Evolutionary conservation across 2,113 vertebrate genomes (phyloP), one percentile per base, ranked within the genome.

Genomic region (Ceratotherium simum): DNA sequence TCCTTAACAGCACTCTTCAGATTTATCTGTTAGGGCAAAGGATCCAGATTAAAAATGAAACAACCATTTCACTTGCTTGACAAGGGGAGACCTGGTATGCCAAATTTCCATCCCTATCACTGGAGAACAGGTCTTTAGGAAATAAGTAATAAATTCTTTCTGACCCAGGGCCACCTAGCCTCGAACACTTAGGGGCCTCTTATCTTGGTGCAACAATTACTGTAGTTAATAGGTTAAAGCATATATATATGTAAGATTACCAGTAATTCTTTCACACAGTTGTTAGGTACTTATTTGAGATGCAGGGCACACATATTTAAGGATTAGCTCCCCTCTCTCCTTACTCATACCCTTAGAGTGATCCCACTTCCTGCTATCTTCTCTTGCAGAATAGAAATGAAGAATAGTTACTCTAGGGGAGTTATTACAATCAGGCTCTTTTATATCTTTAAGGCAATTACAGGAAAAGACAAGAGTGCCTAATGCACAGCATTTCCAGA

Each of bases 401-500:
- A 98, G 98, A 98, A 97, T 56, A 98, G 97, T 98, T 97, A 97
- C 1, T 0, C 97, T 98, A 96, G 90, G 96, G 98, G 98, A 98
- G 98, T 98, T 98, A 98, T 98, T 98, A 98, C 98, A 97, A 98
- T 97, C 98, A 97, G 88, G 87, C 86, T 98, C 97, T 93, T 98
- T 98, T 98, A 98, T 98, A 98, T 98, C 98, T 98, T 98, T 97
- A 98, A 98, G 98, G 98, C 98, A 99, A 98, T 98, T 98, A 98
- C 97, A 97, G 97, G 98, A 96, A 98, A 98, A 99, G 98, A 99
- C 98, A 99, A 99, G 98, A 98, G 98, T 92, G 97, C 97, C 98
- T 98, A 98, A 98, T 96, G 96, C 95, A 94, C 97, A 98, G 95
- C 95, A 94, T 98, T 98, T 98, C 92, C 97, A 98, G 97, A 97